These are phyloP conservation scores for Microchirus variegatus DNA, from an alignment of 2,797 vertebrate species.

Conservation along the genomic window DNA sequence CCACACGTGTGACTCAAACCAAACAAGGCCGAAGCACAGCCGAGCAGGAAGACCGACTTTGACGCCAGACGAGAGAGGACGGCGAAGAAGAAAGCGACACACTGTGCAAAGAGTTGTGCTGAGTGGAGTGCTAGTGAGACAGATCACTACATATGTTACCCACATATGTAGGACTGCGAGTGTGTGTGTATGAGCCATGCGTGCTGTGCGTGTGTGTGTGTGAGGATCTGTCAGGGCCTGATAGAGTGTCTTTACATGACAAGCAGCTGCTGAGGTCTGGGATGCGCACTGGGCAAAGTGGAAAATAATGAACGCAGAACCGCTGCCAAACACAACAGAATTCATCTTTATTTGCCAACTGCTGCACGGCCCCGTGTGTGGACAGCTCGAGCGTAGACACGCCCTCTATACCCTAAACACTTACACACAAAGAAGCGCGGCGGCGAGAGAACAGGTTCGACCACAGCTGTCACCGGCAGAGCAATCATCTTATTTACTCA, in stretches of 20 bases:
- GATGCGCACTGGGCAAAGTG: constrained; percentile 87
- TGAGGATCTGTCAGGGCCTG: constrained; percentile 92
- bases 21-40: constrained; percentile 43
- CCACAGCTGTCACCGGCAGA: constrained; percentile 43
- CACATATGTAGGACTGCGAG: constrained; percentile 69
- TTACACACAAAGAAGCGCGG: constrained; percentile 9
- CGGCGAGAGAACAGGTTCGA: constrained; percentile 43
- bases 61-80: constrained; percentile 63
- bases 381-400: constrained; percentile 73
- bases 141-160: constrained; percentile 79
- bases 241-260: constrained; percentile 94
- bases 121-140: constrained; percentile 72
- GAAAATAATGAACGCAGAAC: constrained; percentile 91
- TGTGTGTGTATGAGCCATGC: constrained; percentile 55
- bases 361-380: constrained; percentile 81
- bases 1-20: constrained; percentile 62
- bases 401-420: constrained; percentile 61
- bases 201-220: constrained; percentile 51
- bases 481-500: constrained; percentile 19
- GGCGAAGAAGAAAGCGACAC: constrained; percentile 58
- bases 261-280: constrained; percentile 95
- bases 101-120: constrained; percentile 64
- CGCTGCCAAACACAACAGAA: constrained; percentile 88
- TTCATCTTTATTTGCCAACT: constrained; percentile 96
- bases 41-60: constrained; percentile 48